These are phyloP conservation scores for Hyposmocoma kahamanoa DNA, from an alignment of 1,140 invertebrate species.

Conservation along the genomic window DNA sequence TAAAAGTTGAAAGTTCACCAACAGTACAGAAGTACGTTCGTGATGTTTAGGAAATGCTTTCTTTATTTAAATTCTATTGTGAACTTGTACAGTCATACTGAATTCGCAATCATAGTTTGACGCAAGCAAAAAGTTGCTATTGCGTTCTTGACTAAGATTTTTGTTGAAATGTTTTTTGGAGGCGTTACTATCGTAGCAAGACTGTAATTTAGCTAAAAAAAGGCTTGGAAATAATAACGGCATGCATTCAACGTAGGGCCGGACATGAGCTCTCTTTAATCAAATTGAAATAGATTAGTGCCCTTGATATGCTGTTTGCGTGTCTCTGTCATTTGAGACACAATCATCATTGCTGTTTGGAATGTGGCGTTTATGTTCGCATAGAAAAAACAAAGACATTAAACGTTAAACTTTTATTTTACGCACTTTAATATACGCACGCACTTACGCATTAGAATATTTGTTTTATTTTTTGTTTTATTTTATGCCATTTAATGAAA, in stretches of 20 bases:
- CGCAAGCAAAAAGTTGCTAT: no score
- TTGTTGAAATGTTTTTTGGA: conserved; percentile 9
- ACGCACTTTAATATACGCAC: no score
- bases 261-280: conserved; percentile 29
- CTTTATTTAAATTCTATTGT: conserved; percentile 70
- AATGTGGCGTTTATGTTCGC: no score
- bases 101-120: conserved; percentile 57
- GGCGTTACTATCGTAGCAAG: conserved; percentile 29
- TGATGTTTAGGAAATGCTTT: conserved; percentile 59
- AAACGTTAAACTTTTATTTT: no score
- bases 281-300: conserved; percentile 55
- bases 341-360: no score
- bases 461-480: no score
- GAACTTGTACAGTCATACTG: conserved; percentile 52
- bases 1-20: conserved; percentile 72
- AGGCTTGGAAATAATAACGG: conserved; percentile 30
- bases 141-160: no score
- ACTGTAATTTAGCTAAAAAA: conserved; percentile 34
- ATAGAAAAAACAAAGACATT: no score
- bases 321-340: conserved; percentile 16
- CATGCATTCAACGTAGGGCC: conserved; percentile 16
- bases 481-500: no score
- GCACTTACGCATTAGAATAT: no score
- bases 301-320: conserved; percentile 46
- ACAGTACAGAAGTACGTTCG: conserved; percentile 57